Percentiles rank a stretch among this genome's conserved stretches.
phyloP scores from a whole-genome alignment of 2,888 invertebrate species.

The Heliconius sara region DNA sequence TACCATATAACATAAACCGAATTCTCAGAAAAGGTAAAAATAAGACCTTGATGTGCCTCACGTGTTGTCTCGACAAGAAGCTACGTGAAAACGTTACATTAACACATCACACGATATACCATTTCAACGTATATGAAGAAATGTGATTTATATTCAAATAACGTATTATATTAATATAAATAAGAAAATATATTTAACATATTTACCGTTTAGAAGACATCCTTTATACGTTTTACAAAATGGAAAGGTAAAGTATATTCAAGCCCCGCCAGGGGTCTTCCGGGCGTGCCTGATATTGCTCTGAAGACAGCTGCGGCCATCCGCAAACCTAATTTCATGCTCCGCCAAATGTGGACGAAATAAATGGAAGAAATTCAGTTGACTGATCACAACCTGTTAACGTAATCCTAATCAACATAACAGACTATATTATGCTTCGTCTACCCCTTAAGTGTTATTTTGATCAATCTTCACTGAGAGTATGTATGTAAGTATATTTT shows the following conservation, averaged over 20 bases:
- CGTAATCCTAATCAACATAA: conserved; percentile 16
- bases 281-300: conserved; percentile 56
- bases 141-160: conserved; percentile 18
- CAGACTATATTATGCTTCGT: conserved; percentile 11
- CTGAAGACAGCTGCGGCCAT: conserved; percentile 73
- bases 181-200: background rate
- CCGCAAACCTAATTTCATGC: conserved; percentile 77
- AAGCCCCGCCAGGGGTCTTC: conserved; percentile 38
- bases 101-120: background rate
- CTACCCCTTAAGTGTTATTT: background rate
- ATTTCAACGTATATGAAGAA: background rate
- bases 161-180: background rate
- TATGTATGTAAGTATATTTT: too few relatives aligned
- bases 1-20: background rate
- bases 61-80: conserved; percentile 1
- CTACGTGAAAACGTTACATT: conserved; percentile 5
- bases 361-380: conserved; percentile 60
- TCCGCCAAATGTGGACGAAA: conserved; percentile 73
- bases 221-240: background rate
- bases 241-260: conserved; percentile 39
- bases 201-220: conserved; percentile 3
- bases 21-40: background rate
- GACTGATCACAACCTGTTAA: conserved; percentile 31
- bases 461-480: background rate
- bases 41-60: conserved; percentile 4